These are phyloP conservation scores for Drosophila subobscura DNA, from an alignment of 1,140 invertebrate species.

Conservation along the genomic window DNA sequence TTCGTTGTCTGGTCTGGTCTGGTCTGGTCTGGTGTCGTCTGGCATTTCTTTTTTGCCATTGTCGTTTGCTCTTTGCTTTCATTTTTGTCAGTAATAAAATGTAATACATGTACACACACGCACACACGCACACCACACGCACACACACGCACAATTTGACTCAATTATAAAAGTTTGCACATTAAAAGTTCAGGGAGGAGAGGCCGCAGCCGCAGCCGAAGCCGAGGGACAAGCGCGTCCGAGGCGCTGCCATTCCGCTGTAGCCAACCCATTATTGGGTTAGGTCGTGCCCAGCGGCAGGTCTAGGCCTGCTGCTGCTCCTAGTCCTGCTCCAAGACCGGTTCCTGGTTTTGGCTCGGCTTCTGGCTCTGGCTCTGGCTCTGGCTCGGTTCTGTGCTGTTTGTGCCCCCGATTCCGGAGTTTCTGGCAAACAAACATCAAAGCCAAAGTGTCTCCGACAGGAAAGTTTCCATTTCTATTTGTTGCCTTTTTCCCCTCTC, in stretches of 20 bases:
- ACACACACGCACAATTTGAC: conserved; percentile 69
- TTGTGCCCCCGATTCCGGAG: background rate
- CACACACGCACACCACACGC: conserved; percentile 9
- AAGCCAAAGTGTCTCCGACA: conserved; percentile 72
- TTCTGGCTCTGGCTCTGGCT: too few species aligned
- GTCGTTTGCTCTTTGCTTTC: conserved; percentile 48
- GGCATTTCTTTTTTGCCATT: conserved; percentile 18
- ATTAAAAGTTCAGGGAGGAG: conserved; percentile 73
- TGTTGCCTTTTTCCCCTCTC: conserved; percentile 20
- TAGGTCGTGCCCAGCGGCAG: conserved; percentile 60
- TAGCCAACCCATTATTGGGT: conserved; percentile 49
- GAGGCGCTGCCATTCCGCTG: conserved; percentile 5
- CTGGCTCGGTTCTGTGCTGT: background rate
- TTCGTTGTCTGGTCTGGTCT: too few species aligned
- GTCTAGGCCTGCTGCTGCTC: conserved; percentile 27
- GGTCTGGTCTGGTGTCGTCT: too few species aligned
- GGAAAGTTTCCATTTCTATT: conserved; percentile 50
- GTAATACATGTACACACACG: conserved; percentile 61
- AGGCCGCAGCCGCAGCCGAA: conserved; percentile 48
- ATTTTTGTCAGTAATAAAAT: conserved; percentile 74
- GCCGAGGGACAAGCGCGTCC: background rate
- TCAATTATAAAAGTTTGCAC: conserved; percentile 83
- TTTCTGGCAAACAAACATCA: conserved; percentile 60
- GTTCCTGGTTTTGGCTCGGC: background rate
- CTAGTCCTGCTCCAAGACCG: conserved; percentile 2